These are phyloP conservation scores for Conistra vaccinii DNA, from an alignment of 2,888 invertebrate genomes.

Conservation along the genomic window DNA sequence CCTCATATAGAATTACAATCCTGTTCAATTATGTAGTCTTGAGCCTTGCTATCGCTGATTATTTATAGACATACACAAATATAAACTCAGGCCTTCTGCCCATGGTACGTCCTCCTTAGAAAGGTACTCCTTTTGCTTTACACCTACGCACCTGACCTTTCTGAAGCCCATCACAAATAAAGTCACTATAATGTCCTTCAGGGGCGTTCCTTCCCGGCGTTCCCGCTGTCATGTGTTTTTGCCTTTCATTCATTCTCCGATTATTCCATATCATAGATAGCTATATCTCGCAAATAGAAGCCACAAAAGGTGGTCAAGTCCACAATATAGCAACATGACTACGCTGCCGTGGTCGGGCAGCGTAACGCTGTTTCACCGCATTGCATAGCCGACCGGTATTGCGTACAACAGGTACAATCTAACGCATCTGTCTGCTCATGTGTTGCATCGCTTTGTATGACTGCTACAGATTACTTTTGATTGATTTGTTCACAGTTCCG, in stretches of 20 bases:
- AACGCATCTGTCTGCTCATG: slow-evolving; percentile 29
- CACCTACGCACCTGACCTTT: no score
- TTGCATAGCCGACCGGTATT: slow-evolving; percentile 54
- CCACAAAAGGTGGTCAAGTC: slow-evolving; percentile 17
- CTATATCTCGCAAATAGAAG: not conserved
- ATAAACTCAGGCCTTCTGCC: no score
- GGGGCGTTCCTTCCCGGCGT: no score
- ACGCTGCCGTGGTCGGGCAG: slow-evolving; percentile 13
- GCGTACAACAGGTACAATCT: slow-evolving; percentile 11
- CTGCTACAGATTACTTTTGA: slow-evolving; percentile 21
- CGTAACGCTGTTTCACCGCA: slow-evolving; percentile 60
- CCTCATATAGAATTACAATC: not conserved
- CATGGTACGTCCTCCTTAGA: no score
- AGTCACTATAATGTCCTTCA: no score
- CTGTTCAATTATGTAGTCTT: not conserved
- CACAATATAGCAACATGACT: slow-evolving; percentile 10
- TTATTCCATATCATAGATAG: not conserved
- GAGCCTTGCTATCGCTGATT: not conserved
- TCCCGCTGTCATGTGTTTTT: no score
- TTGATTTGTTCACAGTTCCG: slow-evolving; percentile 22
- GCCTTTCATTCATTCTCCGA: no score
- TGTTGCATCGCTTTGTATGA: slow-evolving; percentile 35
- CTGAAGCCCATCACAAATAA: no score
- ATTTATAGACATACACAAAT: not conserved
- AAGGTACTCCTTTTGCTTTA: no score